Conservation (phyloP, 1,140 invertebrate genomes). For the Melipona quadrifasciata region DNA sequence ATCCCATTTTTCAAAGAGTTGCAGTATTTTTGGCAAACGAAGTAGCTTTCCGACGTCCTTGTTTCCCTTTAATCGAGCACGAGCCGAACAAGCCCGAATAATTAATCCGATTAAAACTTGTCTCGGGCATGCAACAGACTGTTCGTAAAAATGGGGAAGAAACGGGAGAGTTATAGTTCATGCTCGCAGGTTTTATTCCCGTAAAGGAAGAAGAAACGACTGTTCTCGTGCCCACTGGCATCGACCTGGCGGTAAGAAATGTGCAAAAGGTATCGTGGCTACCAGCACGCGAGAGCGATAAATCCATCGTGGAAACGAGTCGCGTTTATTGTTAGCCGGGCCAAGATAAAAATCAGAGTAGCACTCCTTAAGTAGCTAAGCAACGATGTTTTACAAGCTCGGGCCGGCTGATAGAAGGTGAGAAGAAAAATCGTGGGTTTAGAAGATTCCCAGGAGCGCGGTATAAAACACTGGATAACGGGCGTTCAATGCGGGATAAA, state of each 20-base stretch:
- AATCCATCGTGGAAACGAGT: conserved; percentile 4
- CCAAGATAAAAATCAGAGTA: conserved; percentile 23
- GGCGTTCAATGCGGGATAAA: conserved; percentile 48
- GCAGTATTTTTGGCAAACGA: no score
- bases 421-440: conserved; percentile 60
- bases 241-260: neutral
- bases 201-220: no score
- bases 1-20: no score
- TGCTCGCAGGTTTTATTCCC: neutral
- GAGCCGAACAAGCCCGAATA: neutral
- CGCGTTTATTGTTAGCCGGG: neutral
- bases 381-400: conserved; percentile 25
- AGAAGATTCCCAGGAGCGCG: conserved; percentile 53
- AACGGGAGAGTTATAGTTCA: neutral
- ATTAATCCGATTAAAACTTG: neutral
- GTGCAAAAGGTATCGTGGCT: neutral
- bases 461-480: conserved; percentile 60
- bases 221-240: neutral
- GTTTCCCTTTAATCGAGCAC: neutral
- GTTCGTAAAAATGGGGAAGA: neutral
- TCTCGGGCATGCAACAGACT: neutral
- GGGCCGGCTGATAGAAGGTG: conserved; percentile 39
- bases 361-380: neutral
- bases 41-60: no score
- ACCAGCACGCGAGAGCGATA: conserved; percentile 5